Evolutionary conservation across 2,888 invertebrate species (phyloP).

Genomic region (Nezara viridula): DNA sequence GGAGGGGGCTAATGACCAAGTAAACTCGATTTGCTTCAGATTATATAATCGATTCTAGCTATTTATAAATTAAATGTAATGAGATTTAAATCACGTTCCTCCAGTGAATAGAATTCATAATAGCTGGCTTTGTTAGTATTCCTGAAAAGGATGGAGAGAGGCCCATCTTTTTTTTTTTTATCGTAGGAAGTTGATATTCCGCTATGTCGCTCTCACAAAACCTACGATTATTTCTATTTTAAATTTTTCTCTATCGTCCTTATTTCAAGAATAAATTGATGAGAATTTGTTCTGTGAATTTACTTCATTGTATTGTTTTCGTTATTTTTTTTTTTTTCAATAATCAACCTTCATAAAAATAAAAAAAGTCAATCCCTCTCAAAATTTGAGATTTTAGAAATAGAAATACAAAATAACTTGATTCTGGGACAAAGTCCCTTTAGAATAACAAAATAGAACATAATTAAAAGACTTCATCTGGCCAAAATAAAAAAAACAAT

Average conservation of each 20-base stretch:
- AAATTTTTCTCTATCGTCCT: background rate
- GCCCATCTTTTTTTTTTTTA: background rate
- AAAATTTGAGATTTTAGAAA: too few species aligned
- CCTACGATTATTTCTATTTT: background rate
- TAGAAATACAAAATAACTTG: too few species aligned
- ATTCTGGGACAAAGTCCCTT: too few species aligned
- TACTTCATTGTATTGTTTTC: too few species aligned
- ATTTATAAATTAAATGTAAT: conserved; percentile 27
- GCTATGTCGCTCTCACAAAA: background rate
- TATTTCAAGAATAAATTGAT: too few species aligned
- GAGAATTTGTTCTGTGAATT: too few species aligned
- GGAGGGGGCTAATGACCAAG: background rate
- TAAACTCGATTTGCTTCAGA: conserved; percentile 25
- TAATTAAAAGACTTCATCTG: too few species aligned
- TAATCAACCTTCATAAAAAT: too few species aligned
- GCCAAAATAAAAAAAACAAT: too few species aligned
- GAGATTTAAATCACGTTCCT: background rate
- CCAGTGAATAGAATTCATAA: background rate
- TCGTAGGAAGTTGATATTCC: background rate
- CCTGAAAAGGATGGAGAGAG: background rate
- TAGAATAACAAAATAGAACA: too few species aligned
- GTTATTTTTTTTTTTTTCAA: too few species aligned
- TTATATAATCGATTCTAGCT: conserved; percentile 12
- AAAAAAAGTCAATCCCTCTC: too few species aligned
- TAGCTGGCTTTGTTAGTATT: background rate